Conservation (phyloP, 2,888 invertebrate species). For the Leucoma salicis region DNA sequence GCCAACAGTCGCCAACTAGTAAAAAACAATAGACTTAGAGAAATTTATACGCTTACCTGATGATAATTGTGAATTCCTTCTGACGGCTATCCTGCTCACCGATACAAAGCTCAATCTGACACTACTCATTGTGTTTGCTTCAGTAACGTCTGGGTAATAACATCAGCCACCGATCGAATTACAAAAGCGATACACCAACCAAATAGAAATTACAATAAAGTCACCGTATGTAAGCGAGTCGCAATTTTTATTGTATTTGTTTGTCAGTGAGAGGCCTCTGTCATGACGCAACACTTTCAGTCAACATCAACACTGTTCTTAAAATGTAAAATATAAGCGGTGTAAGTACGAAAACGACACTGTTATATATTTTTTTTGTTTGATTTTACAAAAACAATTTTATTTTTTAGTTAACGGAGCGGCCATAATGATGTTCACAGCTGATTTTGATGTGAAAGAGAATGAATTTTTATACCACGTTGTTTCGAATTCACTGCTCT, state of each 20-base stretch:
- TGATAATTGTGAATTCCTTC: constrained; percentile 69
- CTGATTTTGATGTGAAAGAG: constrained; percentile 81
- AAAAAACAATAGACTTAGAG: constrained; percentile 46
- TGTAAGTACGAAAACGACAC: constrained; percentile 72
- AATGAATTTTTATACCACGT: constrained; percentile 71
- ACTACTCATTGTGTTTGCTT: constrained; percentile 72
- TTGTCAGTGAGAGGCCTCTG: constrained; percentile 80
- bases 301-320: constrained; percentile 70
- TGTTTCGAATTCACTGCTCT: constrained; percentile 63
- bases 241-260: constrained; percentile 79
- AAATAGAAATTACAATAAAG: constrained; percentile 57
- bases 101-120: constrained; percentile 75
- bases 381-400: constrained; percentile 68
- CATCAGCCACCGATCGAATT: constrained; percentile 63
- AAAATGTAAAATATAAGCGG: constrained; percentile 49
- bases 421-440: constrained; percentile 82
- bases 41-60: constrained; percentile 62
- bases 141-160: constrained; percentile 55
- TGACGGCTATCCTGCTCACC: constrained; percentile 72
- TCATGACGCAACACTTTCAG: constrained; percentile 82
- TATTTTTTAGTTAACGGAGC: constrained; percentile 71
- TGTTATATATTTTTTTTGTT: constrained; percentile 70
- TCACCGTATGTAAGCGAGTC: constrained; percentile 48
- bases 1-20: constrained; percentile 66
- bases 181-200: constrained; percentile 42